These are phyloP conservation scores for Sinhomidia bicolor DNA, from an alignment of 2,888 invertebrate genomes.

Conservation along the genomic window DNA sequence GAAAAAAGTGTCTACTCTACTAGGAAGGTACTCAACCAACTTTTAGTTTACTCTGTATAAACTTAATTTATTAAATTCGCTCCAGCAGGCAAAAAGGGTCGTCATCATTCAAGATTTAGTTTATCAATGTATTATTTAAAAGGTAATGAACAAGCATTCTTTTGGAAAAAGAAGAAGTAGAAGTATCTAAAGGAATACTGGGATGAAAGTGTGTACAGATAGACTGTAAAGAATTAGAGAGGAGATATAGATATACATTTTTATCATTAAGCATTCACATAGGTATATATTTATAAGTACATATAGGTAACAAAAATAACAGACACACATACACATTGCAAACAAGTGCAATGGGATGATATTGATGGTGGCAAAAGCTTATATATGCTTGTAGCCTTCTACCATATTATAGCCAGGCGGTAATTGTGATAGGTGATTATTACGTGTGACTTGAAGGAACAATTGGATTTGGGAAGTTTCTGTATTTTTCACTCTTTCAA, in stretches of 20 bases:
- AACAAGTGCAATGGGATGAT: background rate
- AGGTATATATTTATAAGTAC: background rate
- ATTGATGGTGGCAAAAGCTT: no score
- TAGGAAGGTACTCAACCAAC: background rate
- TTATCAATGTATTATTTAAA: slow-evolving; percentile 15
- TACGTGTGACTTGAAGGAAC: no score
- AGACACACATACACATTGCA: background rate
- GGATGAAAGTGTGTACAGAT: background rate
- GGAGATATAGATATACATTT: background rate
- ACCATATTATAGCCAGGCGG: no score
- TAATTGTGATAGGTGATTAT: no score
- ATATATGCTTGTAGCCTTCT: no score
- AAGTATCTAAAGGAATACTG: background rate
- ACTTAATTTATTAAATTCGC: background rate
- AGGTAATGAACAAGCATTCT: background rate
- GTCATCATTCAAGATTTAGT: slow-evolving; percentile 25
- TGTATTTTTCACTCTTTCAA: no score
- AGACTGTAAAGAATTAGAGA: background rate
- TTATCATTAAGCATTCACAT: slow-evolving; percentile 7
- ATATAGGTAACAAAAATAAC: background rate
- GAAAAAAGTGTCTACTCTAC: background rate
- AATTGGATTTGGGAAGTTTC: no score
- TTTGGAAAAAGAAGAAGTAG: no score
- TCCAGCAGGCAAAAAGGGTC: no score
- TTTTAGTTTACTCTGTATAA: background rate